Conservation (phyloP, 2,888 invertebrate species). For the Heteromurus nitidus region DNA sequence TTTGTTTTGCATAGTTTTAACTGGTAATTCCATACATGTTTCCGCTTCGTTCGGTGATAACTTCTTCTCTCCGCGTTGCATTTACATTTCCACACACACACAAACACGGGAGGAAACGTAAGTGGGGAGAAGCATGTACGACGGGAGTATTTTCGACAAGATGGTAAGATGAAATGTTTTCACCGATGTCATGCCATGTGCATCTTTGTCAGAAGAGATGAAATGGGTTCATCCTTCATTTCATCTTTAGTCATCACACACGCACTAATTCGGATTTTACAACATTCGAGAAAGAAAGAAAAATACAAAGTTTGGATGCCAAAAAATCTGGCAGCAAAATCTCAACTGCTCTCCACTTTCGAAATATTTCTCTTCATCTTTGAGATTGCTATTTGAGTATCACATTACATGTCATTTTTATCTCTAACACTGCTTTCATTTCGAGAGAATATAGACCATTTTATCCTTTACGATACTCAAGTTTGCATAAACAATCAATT, state of each 20-base stretch:
- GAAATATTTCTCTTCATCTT: background rate
- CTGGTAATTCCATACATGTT: no score
- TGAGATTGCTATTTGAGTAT: slow-evolving; percentile 14
- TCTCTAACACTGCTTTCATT: slow-evolving; percentile 1
- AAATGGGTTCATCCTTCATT: slow-evolving; percentile 54
- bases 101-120: no score
- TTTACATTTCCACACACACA: no score
- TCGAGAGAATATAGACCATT: background rate
- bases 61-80: no score
- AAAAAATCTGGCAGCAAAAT: slow-evolving; percentile 15
- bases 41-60: no score
- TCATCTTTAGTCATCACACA: slow-evolving; percentile 41
- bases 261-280: slow-evolving; percentile 50
- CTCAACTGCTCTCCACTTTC: background rate
- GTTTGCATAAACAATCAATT: no score
- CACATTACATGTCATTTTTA: slow-evolving; percentile 17
- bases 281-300: background rate
- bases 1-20: no score
- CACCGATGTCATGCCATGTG: slow-evolving; percentile 59
- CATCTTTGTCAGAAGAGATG: slow-evolving; percentile 53
- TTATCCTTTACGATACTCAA: background rate
- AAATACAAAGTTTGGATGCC: background rate
- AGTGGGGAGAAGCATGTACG: no score
- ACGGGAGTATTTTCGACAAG: no score
- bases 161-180: slow-evolving; percentile 41